phyloP scores from a whole-genome alignment of 2,797 vertebrate species.

The Pangasius djambal region DNA sequence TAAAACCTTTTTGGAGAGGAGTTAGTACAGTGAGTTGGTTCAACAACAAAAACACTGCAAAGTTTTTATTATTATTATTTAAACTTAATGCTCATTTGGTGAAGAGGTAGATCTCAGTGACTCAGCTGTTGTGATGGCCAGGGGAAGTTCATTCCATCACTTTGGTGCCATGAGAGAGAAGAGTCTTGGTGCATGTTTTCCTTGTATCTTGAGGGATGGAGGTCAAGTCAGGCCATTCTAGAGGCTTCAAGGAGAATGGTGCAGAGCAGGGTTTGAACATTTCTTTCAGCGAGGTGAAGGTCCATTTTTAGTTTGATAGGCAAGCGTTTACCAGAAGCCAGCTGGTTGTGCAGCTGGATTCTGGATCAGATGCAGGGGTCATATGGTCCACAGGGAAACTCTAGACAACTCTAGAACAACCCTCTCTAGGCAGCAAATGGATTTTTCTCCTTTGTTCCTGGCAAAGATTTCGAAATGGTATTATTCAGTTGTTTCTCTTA shows the following conservation, averaged over 20 bases:
- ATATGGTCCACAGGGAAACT: neutral
- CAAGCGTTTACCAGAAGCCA: neutral
- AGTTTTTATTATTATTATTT: neutral
- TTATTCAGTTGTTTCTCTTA: neutral
- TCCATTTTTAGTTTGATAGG: neutral
- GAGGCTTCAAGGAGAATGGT: neutral
- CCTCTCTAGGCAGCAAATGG: neutral
- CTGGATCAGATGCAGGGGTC: neutral
- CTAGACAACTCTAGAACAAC: neutral
- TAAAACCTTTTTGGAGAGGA: neutral
- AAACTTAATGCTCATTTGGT: neutral
- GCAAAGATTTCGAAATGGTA: neutral
- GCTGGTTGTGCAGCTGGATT: neutral
- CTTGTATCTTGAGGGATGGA: neutral
- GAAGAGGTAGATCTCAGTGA: neutral
- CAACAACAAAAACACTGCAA: neutral
- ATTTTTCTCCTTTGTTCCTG: neutral
- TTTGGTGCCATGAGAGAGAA: neutral
- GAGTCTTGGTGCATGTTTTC: neutral
- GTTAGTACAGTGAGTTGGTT: neutral
- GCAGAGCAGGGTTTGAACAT: neutral
- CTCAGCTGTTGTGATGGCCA: neutral
- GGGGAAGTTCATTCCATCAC: neutral
- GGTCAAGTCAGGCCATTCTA: neutral
- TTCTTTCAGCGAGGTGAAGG: neutral